These are phyloP conservation scores for Trichechus manatus DNA, from an alignment of 2,113 vertebrate genomes.

Conservation along the genomic window DNA sequence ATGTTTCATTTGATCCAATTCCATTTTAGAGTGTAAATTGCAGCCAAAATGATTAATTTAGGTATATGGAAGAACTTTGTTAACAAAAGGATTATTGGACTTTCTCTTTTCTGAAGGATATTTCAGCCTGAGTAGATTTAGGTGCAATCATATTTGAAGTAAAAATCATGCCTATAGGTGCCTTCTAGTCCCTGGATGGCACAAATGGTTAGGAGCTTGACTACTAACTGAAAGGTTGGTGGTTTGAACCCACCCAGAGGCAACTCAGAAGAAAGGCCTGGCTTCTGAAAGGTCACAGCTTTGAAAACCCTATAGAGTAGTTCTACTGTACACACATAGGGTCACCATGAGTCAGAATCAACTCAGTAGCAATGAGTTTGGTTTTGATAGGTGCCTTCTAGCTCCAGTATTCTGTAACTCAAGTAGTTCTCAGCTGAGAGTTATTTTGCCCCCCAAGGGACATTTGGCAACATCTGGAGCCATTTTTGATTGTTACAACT, in stretches of 20 bases:
- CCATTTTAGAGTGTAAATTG: neutral
- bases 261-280: neutral
- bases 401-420: neutral
- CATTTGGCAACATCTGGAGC: slow-evolving; percentile 12
- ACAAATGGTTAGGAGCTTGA: neutral
- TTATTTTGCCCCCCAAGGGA: neutral
- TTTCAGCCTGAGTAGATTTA: neutral
- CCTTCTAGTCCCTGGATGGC: neutral
- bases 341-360: neutral
- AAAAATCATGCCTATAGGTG: neutral
- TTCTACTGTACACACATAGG: neutral
- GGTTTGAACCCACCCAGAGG: neutral
- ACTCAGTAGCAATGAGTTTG: neutral
- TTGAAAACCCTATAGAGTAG: neutral
- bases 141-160: neutral
- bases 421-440: neutral
- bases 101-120: neutral
- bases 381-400: neutral
- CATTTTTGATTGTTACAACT: neutral
- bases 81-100: neutral
- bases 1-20: neutral
- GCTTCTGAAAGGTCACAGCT: neutral
- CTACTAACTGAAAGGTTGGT: neutral
- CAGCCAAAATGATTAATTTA: neutral
- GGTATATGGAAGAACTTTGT: neutral